A percentile compares a stretch with the other conserved stretches of the same genome.
Conservation (phyloP, 2,113 vertebrate species). For the Phyllostomus discolor region DNA sequence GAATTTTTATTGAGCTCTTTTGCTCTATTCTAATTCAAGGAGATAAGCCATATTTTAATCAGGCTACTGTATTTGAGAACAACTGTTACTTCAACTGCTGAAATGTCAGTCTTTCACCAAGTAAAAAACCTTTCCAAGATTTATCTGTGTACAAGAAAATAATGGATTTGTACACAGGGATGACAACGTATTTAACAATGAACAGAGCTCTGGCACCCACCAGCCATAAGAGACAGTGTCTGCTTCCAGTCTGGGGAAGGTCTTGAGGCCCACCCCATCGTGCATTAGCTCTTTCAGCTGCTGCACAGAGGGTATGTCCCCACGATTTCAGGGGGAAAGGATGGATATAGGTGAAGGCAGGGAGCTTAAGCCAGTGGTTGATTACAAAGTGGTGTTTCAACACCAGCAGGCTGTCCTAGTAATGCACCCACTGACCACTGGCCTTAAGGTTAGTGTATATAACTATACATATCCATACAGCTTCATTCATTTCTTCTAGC, state of each 20-base stretch:
- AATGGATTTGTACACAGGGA: not conserved
- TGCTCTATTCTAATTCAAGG: slow-evolving; percentile 15
- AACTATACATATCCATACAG: not conserved
- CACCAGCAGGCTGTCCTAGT: not conserved
- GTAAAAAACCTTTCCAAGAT: slow-evolving; percentile 26
- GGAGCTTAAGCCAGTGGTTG: too few relatives aligned
- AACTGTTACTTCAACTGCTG: slow-evolving; percentile 5
- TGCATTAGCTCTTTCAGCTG: not conserved
- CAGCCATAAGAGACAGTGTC: not conserved
- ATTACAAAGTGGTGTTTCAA: not conserved
- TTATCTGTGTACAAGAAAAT: not conserved
- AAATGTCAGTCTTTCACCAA: not conserved
- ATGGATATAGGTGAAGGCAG: not conserved
- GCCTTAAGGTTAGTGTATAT: not conserved
- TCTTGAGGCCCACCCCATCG: not conserved
- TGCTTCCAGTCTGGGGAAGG: not conserved
- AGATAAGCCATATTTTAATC: slow-evolving; percentile 47
- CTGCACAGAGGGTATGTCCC: not conserved
- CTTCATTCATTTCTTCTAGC: not conserved
- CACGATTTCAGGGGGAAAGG: not conserved
- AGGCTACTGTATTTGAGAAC: not conserved
- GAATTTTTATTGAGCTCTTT: slow-evolving; percentile 57
- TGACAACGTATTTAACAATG: not conserved
- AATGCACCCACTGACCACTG: not conserved
- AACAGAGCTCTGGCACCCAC: not conserved